Evolutionary conservation across 2,113 vertebrate genomes (phyloP).

Genomic region (Melanocharis versteri): DNA sequence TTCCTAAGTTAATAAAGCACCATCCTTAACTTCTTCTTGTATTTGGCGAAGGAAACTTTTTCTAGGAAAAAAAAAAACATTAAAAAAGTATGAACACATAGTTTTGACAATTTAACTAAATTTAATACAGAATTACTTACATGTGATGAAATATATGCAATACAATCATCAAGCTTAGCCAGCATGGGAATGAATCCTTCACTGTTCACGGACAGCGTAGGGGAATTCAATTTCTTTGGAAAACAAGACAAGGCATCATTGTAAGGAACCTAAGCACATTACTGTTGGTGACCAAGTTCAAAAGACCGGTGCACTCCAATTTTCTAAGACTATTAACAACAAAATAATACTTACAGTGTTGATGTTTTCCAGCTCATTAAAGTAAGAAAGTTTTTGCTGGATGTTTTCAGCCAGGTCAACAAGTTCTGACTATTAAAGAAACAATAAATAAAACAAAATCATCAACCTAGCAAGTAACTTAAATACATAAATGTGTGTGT

Average conservation of each 20-base stretch:
- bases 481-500: accelerated
- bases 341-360: constrained; percentile 83
- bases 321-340: neutral
- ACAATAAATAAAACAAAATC: constrained; percentile 34
- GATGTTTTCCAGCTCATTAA: constrained; percentile 95
- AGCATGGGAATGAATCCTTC: constrained; percentile 98
- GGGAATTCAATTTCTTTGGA: constrained; percentile 92
- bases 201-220: constrained; percentile 92
- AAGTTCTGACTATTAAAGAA: constrained; percentile 83
- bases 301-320: neutral
- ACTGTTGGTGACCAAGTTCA: neutral
- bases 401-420: constrained; percentile 95
- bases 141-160: constrained; percentile 93
- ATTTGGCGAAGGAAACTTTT: neutral
- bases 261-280: neutral
- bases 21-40: neutral
- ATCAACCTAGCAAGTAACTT: neutral
- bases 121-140: constrained; percentile 76
- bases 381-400: constrained; percentile 97
- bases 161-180: constrained; percentile 94
- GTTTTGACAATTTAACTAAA: neutral
- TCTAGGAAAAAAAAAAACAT: neutral
- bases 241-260: constrained; percentile 3
- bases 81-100: neutral
- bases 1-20: neutral